phyloP scores from a whole-genome alignment of 1,140 invertebrate genomes.

The Asobara japonica region DNA sequence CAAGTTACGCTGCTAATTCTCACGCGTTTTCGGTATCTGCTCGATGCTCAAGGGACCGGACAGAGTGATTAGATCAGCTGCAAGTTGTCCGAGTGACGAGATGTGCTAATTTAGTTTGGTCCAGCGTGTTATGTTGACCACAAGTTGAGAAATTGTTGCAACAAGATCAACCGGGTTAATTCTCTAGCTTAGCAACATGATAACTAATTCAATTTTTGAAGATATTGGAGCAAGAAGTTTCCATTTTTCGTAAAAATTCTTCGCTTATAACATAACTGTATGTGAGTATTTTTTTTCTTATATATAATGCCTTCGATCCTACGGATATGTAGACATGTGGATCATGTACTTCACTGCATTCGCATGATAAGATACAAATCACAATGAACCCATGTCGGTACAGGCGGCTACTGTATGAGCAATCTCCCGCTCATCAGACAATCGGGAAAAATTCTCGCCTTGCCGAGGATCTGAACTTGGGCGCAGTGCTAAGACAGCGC shows the following conservation, averaged over 20 bases:
- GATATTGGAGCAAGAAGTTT: neutral
- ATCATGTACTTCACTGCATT: too few relatives aligned
- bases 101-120: slow-evolving; percentile 1
- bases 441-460: too few relatives aligned
- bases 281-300: neutral
- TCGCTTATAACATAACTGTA: too few relatives aligned
- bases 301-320: too few relatives aligned
- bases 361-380: neutral
- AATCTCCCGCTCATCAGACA: too few relatives aligned
- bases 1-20: slow-evolving; percentile 22
- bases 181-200: neutral
- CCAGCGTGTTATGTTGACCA: neutral
- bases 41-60: neutral
- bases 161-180: neutral
- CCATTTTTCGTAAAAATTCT: too few relatives aligned
- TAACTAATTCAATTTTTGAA: slow-evolving; percentile 3
- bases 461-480: too few relatives aligned
- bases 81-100: slow-evolving; percentile 20
- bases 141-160: neutral
- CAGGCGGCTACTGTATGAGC: too few relatives aligned
- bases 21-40: slow-evolving; percentile 6
- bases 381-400: too few relatives aligned
- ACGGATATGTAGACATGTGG: too few relatives aligned
- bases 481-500: too few relatives aligned
- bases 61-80: slow-evolving; percentile 20